Evolutionary conservation across 2,113 vertebrate genomes (phyloP).

Genomic region (Machaerirhynchus nigripectus): DNA sequence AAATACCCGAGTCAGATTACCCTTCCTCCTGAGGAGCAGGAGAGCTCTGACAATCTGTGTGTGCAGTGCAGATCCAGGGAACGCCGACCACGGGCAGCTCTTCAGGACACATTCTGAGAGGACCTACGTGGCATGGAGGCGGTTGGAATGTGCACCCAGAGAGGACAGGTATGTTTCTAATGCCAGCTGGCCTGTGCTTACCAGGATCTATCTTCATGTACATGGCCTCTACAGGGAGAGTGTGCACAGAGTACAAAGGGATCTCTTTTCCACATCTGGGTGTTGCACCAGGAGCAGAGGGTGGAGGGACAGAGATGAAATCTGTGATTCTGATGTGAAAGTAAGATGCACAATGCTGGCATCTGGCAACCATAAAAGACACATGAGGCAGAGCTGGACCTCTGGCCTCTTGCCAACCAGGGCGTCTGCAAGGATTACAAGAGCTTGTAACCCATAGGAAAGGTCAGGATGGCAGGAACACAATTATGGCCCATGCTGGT

Average conservation of each 20-base stretch:
- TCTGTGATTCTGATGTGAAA: neutral
- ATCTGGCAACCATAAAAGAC: neutral
- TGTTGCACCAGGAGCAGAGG: neutral
- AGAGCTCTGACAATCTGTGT: neutral
- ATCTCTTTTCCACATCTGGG: neutral
- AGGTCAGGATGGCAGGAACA: neutral
- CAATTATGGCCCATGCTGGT: neutral
- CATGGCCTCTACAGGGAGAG: neutral
- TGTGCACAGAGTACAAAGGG: neutral
- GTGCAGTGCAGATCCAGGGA: neutral
- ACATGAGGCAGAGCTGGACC: neutral
- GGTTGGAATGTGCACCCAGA: neutral
- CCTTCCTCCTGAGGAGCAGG: neutral
- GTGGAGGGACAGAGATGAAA: neutral
- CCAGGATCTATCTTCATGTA: neutral
- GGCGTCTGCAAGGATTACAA: neutral
- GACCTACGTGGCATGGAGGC: neutral
- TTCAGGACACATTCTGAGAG: neutral
- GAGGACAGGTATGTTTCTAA: neutral
- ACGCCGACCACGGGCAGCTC: neutral
- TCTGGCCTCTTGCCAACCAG: neutral
- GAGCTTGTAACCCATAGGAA: neutral
- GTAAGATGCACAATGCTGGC: neutral
- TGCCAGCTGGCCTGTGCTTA: neutral
- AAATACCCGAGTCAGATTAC: neutral